Evolutionary conservation across 2,888 invertebrate genomes (phyloP).

Genomic region (Thecocarcelia acutangulata): DNA sequence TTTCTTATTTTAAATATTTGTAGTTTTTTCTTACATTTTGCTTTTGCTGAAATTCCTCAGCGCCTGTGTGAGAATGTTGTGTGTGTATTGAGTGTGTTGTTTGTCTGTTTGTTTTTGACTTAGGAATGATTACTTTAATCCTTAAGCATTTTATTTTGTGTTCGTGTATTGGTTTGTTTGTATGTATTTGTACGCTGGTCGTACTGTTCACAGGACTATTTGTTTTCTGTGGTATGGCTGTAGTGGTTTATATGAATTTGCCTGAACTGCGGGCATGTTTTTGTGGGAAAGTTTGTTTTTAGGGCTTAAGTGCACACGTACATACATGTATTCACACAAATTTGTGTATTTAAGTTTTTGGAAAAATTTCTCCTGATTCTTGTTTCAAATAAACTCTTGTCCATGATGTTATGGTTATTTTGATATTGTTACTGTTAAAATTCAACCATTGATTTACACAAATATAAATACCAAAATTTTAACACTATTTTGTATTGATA

Average conservation of each 20-base stretch:
- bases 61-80: not conserved
- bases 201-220: slow-evolving; percentile 35
- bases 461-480: slow-evolving; percentile 59
- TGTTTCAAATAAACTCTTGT: slow-evolving; percentile 57
- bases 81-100: not conserved
- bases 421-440: slow-evolving; percentile 51
- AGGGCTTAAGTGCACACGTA: not conserved
- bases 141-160: slow-evolving; percentile 43
- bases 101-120: slow-evolving; percentile 19
- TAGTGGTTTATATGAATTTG: slow-evolving; percentile 48
- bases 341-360: not conserved
- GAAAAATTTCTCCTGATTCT: slow-evolving; percentile 14
- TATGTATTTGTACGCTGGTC: slow-evolving; percentile 23
- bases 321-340: no score
- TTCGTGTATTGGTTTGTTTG: slow-evolving; percentile 2
- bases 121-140: slow-evolving; percentile 63
- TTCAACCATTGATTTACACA: slow-evolving; percentile 66
- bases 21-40: slow-evolving; percentile 13
- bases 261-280: slow-evolving; percentile 42
- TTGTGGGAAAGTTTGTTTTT: slow-evolving; percentile 20
- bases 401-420: slow-evolving; percentile 63
- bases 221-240: slow-evolving; percentile 42
- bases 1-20: slow-evolving; percentile 50
- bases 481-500: slow-evolving; percentile 42
- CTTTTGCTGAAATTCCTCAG: not conserved